Conservation (phyloP, 2,888 invertebrate species). For the Apamea monoglypha region DNA sequence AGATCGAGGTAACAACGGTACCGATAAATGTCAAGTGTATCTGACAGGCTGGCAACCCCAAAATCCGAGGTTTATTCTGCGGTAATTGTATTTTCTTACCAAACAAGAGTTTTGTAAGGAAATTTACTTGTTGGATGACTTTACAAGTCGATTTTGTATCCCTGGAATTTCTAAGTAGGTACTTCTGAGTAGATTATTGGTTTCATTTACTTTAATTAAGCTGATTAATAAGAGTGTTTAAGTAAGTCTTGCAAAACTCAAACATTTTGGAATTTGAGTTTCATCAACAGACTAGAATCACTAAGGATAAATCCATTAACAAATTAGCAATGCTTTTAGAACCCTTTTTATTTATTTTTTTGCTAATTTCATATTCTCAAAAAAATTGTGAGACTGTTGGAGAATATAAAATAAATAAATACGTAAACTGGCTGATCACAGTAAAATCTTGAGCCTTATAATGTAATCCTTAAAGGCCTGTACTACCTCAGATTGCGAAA, state of each 20-base stretch:
- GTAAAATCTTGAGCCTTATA: background rate
- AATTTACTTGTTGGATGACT: slow-evolving; percentile 25
- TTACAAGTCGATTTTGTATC: slow-evolving; percentile 11
- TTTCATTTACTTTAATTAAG: background rate
- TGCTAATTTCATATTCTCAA: background rate
- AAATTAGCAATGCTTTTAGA: background rate
- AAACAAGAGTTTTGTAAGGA: slow-evolving; percentile 65
- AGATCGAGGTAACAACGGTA: slow-evolving; percentile 48
- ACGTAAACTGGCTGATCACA: background rate
- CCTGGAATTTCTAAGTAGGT: background rate
- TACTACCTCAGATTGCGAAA: too few species aligned
- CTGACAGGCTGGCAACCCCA: slow-evolving; percentile 58
- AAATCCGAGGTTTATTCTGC: slow-evolving; percentile 71
- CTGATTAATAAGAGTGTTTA: background rate
- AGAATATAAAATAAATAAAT: background rate
- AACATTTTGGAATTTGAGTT: background rate
- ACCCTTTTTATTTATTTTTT: background rate
- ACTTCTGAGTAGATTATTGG: background rate
- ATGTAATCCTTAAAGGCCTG: too few species aligned
- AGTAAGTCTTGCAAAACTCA: background rate
- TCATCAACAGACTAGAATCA: background rate
- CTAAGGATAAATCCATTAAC: background rate
- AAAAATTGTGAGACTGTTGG: background rate
- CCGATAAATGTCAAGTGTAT: slow-evolving; percentile 49
- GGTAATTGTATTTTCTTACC: slow-evolving; percentile 76